phyloP scores from a whole-genome alignment of 2,797 vertebrate species.

The Australoheros facetus region DNA sequence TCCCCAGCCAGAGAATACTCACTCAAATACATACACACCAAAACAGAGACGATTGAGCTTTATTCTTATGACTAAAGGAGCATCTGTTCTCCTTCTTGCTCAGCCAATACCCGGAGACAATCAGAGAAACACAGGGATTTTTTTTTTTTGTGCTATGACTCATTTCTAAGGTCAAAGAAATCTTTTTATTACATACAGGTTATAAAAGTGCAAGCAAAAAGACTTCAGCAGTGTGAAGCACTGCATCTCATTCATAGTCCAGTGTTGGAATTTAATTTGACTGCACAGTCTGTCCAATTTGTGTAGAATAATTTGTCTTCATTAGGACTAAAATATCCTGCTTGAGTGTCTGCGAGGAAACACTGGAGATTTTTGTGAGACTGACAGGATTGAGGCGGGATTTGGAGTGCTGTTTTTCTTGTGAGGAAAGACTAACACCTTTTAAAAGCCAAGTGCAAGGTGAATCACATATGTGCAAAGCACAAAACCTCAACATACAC shows the following conservation, averaged over 20 bases:
- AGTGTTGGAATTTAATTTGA: conserved; percentile 15
- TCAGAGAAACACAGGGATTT: conserved; percentile 12
- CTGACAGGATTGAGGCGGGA: too few relatives aligned
- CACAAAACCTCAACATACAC: background rate
- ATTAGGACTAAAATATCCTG: conserved; percentile 21
- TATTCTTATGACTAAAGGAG: conserved; percentile 43
- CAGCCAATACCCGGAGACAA: conserved; percentile 11
- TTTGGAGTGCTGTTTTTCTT: background rate
- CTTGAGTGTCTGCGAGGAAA: background rate
- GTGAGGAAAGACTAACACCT: background rate
- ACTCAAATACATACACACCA: conserved; percentile 46
- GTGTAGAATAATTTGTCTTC: conserved; percentile 25
- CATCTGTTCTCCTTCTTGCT: conserved; percentile 41
- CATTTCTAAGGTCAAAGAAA: conserved; percentile 27
- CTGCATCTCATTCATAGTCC: background rate
- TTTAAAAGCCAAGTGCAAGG: conserved; percentile 6
- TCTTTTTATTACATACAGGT: background rate
- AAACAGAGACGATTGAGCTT: conserved; percentile 32
- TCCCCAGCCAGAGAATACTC: conserved; percentile 57
- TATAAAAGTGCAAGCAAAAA: background rate
- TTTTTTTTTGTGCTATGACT: conserved; percentile 16
- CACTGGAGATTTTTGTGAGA: background rate
- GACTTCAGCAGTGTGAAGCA: background rate
- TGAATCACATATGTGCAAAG: background rate
- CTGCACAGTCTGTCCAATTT: conserved; percentile 5